Conservation (phyloP, 2,797 vertebrate genomes). For the Alca torda region DNA sequence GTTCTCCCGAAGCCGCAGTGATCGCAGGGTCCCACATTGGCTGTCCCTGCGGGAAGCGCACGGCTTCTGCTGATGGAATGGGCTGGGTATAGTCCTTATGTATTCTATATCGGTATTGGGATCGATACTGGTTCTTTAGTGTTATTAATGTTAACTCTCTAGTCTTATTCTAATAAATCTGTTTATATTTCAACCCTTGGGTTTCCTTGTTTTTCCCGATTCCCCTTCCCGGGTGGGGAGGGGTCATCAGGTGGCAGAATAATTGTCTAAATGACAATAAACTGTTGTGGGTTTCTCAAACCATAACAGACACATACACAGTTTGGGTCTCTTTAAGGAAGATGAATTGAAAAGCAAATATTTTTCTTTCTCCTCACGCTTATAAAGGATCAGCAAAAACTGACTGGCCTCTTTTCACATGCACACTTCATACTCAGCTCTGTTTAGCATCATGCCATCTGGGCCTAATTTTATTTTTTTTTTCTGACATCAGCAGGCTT, state of each 20-base stretch:
- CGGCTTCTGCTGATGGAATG: too few relatives aligned
- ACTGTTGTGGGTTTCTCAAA: neutral
- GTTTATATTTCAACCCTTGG: too few relatives aligned
- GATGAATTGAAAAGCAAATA: neutral
- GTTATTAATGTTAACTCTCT: too few relatives aligned
- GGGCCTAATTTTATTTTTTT: neutral
- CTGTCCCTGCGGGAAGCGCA: too few relatives aligned
- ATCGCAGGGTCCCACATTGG: too few relatives aligned
- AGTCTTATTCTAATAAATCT: too few relatives aligned
- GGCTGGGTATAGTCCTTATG: too few relatives aligned
- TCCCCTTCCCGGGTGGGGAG: too few relatives aligned
- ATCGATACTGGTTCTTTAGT: too few relatives aligned
- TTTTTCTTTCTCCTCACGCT: constrained; percentile 17
- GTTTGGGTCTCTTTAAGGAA: neutral
- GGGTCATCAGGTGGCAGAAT: neutral
- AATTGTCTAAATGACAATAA: neutral
- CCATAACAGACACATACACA: neutral
- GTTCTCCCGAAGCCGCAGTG: too few relatives aligned
- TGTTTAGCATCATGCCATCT: constrained; percentile 59
- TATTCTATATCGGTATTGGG: too few relatives aligned
- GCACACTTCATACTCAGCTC: neutral
- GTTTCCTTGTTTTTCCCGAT: too few relatives aligned
- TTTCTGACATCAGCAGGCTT: constrained; percentile 45
- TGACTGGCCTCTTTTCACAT: constrained; percentile 17
- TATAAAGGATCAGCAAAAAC: constrained; percentile 41